phyloP scores from a whole-genome alignment of 1,140 invertebrate genomes.

The Plectrocnemia conspersa region DNA sequence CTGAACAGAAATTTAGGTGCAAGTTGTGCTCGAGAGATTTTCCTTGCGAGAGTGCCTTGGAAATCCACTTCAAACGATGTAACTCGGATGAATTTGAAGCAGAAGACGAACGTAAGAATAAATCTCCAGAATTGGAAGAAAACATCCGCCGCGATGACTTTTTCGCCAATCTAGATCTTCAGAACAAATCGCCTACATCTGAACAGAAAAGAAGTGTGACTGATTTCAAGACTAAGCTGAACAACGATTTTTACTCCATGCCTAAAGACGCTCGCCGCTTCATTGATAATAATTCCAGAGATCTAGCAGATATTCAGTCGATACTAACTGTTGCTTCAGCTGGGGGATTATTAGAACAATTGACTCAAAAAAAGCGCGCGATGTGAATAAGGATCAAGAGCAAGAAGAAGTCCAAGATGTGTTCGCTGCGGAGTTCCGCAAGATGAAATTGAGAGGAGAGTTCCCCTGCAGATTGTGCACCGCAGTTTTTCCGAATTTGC shows the following conservation, averaged over 20 bases:
- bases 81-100: slow-evolving; percentile 36
- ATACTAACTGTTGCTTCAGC: slow-evolving; percentile 72
- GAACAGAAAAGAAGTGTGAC: slow-evolving; percentile 41
- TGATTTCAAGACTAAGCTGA: slow-evolving; percentile 17
- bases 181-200: slow-evolving; percentile 60
- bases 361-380: slow-evolving; percentile 46
- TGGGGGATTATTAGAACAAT: slow-evolving; percentile 56
- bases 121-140: slow-evolving; percentile 42
- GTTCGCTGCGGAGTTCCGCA: slow-evolving; percentile 72
- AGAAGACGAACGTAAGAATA: slow-evolving; percentile 37
- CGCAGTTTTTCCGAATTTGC: slow-evolving; percentile 79
- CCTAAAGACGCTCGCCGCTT: slow-evolving; percentile 18
- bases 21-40: slow-evolving; percentile 68
- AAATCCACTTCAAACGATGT: slow-evolving; percentile 61
- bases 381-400: slow-evolving; percentile 38
- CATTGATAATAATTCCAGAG: slow-evolving; percentile 52
- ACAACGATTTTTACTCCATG: slow-evolving; percentile 26
- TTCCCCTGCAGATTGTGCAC: slow-evolving; percentile 84
- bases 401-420: slow-evolving; percentile 77
- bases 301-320: slow-evolving; percentile 79
- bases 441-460: slow-evolving; percentile 81
- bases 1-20: slow-evolving; percentile 65
- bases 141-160: slow-evolving; percentile 68
- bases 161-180: slow-evolving; percentile 72
- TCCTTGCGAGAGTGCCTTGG: slow-evolving; percentile 65